phyloP scores from a whole-genome alignment of 2,797 vertebrate genomes.

The Pseudochirops corinnae region DNA sequence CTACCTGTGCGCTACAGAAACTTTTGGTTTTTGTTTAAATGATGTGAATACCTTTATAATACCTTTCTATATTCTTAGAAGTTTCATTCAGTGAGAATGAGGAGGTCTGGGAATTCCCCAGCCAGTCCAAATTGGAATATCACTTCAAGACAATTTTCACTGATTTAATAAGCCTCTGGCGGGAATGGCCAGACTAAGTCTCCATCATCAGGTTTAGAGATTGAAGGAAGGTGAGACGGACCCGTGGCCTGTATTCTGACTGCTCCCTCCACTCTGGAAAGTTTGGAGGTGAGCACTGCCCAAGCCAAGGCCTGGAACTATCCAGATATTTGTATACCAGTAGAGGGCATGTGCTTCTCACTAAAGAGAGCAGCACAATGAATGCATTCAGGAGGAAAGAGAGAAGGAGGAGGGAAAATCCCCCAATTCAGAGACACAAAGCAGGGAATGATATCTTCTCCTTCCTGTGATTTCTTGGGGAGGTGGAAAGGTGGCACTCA shows the following conservation, averaged over 20 bases:
- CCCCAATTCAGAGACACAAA: not conserved
- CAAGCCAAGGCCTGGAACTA: not conserved
- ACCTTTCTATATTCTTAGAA: not conserved
- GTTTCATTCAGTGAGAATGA: not conserved
- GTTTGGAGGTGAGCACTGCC: not conserved
- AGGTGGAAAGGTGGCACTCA: not conserved
- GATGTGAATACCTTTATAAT: not conserved
- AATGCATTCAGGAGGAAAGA: not conserved
- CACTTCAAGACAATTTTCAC: not conserved
- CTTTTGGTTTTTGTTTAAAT: not conserved
- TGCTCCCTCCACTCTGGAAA: not conserved
- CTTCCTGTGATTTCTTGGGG: not conserved
- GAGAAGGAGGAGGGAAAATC: not conserved
- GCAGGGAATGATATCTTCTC: not conserved
- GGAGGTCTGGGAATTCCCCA: not conserved
- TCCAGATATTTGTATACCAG: not conserved
- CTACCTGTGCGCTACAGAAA: not conserved
- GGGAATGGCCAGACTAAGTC: not conserved
- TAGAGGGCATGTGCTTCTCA: not conserved
- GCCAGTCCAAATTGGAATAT: not conserved
- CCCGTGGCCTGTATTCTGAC: not conserved
- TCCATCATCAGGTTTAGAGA: not conserved
- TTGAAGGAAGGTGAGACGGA: not conserved
- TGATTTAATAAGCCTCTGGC: not conserved
- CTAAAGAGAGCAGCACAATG: not conserved